phyloP scores from a whole-genome alignment of 2,888 invertebrate species.

The Rotaria socialis region DNA sequence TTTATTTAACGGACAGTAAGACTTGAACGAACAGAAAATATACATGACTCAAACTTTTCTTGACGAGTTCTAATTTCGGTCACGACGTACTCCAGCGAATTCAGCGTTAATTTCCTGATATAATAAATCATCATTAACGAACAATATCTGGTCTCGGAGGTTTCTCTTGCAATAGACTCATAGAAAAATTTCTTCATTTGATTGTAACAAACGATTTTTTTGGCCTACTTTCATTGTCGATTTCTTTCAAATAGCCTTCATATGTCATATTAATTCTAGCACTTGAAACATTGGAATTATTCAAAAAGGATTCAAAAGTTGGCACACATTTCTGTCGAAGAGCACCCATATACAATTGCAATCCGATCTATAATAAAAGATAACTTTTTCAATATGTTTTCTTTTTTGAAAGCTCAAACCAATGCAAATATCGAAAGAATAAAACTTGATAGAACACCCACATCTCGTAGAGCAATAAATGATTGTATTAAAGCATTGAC shows the following conservation, averaged over 20 bases:
- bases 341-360: conserved; percentile 45
- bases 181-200: too few species aligned
- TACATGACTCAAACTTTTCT: too few species aligned
- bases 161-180: too few species aligned
- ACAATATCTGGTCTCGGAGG: too few species aligned
- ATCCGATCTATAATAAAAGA: conserved; percentile 62
- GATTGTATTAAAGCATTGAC: conserved; percentile 99
- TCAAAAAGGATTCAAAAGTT: neutral
- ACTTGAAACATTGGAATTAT: neutral
- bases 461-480: conserved; percentile 96
- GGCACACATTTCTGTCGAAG: conserved; percentile 45
- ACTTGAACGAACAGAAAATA: too few species aligned
- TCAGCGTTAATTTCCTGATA: too few species aligned
- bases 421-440: conserved; percentile 95
- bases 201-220: too few species aligned
- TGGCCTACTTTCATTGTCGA: neutral
- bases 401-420: conserved; percentile 60
- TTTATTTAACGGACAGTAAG: too few species aligned
- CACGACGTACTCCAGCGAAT: too few species aligned
- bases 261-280: neutral
- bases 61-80: too few species aligned
- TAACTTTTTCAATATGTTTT: neutral
- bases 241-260: neutral
- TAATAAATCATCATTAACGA: too few species aligned
- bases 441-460: conserved; percentile 98